phyloP scores from a whole-genome alignment of 2,888 invertebrate species.

The Teleogryllus oceanicus region DNA sequence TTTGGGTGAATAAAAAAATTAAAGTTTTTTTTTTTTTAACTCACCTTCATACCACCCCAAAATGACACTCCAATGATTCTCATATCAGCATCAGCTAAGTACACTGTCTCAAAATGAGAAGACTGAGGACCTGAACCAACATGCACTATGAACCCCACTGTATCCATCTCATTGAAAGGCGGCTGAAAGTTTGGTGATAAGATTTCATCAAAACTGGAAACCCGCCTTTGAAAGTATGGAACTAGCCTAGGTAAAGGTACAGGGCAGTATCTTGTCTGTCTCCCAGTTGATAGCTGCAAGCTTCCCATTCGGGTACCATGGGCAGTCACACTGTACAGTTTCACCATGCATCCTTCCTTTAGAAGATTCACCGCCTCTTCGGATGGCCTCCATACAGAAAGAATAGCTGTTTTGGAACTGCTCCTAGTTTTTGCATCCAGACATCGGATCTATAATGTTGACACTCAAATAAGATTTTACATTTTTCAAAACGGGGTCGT shows the following conservation, averaged over 20 bases:
- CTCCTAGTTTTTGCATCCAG: conserved; percentile 20
- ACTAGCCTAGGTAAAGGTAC: conserved; percentile 39
- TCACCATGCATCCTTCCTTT: conserved; percentile 60
- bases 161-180: conserved; percentile 67
- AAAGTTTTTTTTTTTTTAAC: not conserved
- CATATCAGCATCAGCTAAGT: conserved; percentile 55
- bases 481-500: no score
- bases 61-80: conserved; percentile 56
- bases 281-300: conserved; percentile 55
- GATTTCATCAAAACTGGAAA: conserved; percentile 52
- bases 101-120: conserved; percentile 54
- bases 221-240: conserved; percentile 28
- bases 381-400: conserved; percentile 70
- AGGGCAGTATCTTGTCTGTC: conserved; percentile 51
- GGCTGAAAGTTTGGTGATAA: conserved; percentile 46
- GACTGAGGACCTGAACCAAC: conserved; percentile 51
- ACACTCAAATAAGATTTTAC: no score
- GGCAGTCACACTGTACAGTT: conserved; percentile 57
- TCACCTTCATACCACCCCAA: conserved; percentile 53
- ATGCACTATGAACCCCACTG: conserved; percentile 63
- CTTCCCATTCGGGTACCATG: conserved; percentile 51
- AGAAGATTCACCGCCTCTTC: conserved; percentile 58
- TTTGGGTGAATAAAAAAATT: no score
- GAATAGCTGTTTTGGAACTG: conserved; percentile 42
- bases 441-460: conserved; percentile 27